Base-by-base conservation (phyloP, 2,888 invertebrate species). In the Morpho deidamia region DNA sequence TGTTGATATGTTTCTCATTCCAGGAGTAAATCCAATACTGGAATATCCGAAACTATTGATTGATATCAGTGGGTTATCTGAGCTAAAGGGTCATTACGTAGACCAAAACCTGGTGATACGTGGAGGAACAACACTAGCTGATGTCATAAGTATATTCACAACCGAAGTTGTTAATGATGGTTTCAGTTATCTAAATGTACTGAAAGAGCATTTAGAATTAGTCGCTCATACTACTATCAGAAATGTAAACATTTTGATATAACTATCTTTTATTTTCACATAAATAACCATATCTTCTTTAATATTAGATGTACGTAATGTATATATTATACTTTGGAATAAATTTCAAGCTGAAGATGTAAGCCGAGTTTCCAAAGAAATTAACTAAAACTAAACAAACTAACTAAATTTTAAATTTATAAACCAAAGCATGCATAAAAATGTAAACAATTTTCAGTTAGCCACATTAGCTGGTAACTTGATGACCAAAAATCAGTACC, bases 391-490 rank as follows among this genome's bases (percentile, higher is more conserved):
- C 35, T 35, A 8, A 8, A 8, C 35, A 8, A 8, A 7, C 8
- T 35, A 7, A 35, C 8, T 35, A 8, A 35, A 35, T 35, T 8
- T 8, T n/a, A n/a, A n/a, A 35, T 8, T 35, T 7, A 35, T 8
- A 10, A 37, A 1, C 37, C 8, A n/a, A 37, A 8, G 37, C 3
- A 0, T 37, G 37, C 1, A n/a, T 3, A n/a, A 37, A 10, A 10
- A 10, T 37, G 37, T 37, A 23, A 23, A 23, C 5, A 41, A 34
- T 34, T 72, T 75, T 34, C 68, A 92, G 92, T 86, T 90, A 55
- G 94, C 92, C 41, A 92, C 92, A 0, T 78, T 95, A 60, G 94
- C 92, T 40, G 95, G 95, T 0, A 95, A 95, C 69, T 72, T 95
- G 49, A 91, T 92, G 78, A 87, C 94, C 53, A 95, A 95, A 72